phyloP scores from a whole-genome alignment of 2,888 invertebrate species.

The Tenodera sinensis region DNA sequence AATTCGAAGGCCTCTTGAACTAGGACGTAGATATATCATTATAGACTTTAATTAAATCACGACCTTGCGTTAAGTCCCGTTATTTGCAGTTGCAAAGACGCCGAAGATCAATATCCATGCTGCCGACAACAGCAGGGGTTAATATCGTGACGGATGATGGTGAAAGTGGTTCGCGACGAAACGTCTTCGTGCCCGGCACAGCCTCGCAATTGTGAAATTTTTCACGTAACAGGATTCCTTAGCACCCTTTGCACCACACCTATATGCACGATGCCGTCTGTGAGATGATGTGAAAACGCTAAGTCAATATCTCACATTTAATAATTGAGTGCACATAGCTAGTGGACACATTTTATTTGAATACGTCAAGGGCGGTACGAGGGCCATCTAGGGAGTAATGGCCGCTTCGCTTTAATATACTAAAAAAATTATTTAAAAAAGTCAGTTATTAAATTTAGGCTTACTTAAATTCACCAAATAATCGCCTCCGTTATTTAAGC shows the following conservation, averaged over 20 bases:
- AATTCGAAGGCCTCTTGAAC: neutral
- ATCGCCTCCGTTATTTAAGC: no score
- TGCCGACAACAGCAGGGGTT: neutral
- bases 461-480: no score
- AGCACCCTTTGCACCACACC: neutral
- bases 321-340: no score
- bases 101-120: no score
- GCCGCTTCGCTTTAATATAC: no score
- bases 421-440: no score
- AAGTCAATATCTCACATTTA: no score
- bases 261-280: neutral
- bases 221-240: neutral
- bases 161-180: conserved; percentile 9
- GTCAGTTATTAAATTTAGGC: no score
- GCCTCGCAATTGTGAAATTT: neutral
- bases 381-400: no score
- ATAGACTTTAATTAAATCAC: neutral
- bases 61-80: neutral
- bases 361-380: no score
- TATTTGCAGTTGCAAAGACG: neutral
- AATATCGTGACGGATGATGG: neutral
- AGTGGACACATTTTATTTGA: no score
- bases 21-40: neutral
- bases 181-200: neutral
- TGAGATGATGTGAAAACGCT: no score